phyloP scores from a whole-genome alignment of 2,888 invertebrate genomes.

The Torymus tubicola region DNA sequence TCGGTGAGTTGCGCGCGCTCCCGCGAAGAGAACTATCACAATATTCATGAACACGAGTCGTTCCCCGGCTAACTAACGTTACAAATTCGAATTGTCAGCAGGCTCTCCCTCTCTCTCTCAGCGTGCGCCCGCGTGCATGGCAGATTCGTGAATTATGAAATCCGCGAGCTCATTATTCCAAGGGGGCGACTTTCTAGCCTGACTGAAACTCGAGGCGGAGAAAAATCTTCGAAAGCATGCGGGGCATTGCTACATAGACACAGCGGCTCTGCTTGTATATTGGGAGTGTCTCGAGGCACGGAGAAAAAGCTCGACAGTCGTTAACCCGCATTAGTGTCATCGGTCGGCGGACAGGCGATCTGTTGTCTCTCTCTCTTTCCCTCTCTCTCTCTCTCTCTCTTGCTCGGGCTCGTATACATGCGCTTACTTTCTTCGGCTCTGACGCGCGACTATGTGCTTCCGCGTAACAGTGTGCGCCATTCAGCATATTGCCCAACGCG shows the following conservation, averaged over 20 bases:
- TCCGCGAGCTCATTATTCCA: conserved; percentile 38
- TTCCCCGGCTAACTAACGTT: conserved; percentile 42
- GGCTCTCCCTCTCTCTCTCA: not conserved
- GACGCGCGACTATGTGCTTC: conserved; percentile 62
- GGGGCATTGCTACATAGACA: too few relatives aligned
- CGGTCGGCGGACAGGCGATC: conserved; percentile 65
- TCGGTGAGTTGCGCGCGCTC: too few relatives aligned
- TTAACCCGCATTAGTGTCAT: conserved; percentile 65
- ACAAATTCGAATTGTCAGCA: conserved; percentile 45
- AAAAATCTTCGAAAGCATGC: conserved; percentile 6
- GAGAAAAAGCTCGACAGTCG: conserved; percentile 55
- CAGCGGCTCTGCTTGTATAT: not conserved
- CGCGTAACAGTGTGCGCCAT: conserved; percentile 67
- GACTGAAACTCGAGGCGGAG: not conserved
- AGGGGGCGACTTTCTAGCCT: conserved; percentile 28
- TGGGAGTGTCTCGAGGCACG: conserved; percentile 22
- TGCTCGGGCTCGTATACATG: conserved; percentile 43
- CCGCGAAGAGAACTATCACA: conserved; percentile 8
- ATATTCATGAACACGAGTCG: conserved; percentile 29
- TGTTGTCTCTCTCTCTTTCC: conserved; percentile 61
- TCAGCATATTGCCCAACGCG: conserved; percentile 57
- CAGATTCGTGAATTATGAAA: conserved; percentile 44
- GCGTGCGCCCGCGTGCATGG: not conserved
- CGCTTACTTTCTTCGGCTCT: too few relatives aligned
- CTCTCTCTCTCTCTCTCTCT: conserved; percentile 19